A percentile compares a stretch with the other conserved stretches of the same genome.
These are phyloP conservation scores for Cariama cristata DNA, from an alignment of 2,113 vertebrate species.

Conservation along the genomic window DNA sequence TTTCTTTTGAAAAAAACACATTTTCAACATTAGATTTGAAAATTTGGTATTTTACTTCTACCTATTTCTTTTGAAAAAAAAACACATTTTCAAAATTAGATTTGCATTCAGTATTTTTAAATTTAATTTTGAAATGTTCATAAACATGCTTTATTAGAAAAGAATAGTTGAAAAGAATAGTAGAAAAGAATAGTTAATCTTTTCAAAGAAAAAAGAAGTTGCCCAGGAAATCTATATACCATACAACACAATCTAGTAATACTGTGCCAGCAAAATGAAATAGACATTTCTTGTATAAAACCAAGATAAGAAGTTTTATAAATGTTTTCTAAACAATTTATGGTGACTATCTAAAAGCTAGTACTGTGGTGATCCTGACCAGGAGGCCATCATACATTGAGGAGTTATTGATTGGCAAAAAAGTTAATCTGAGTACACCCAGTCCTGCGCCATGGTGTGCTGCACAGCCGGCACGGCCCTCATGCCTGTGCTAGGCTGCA, in stretches of 20 bases:
- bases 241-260: neutral
- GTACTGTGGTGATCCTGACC: neutral
- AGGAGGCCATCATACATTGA: neutral
- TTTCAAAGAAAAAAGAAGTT: neutral
- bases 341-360: neutral
- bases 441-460: rapidly evolving
- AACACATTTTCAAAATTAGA: neutral
- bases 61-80: neutral
- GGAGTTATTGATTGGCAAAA: neutral
- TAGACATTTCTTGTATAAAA: neutral
- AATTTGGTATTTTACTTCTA: too few relatives aligned
- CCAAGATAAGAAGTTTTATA: neutral
- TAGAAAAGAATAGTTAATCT: neutral
- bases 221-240: neutral
- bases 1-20: neutral
- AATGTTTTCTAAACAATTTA: neutral
- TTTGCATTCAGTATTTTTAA: too few relatives aligned
- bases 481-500: neutral
- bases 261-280: neutral
- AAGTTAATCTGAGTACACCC: neutral
- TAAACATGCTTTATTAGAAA: neutral
- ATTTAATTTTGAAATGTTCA: neutral
- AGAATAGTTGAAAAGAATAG: neutral
- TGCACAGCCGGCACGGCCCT: neutral
- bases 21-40: neutral